phyloP scores from a whole-genome alignment of 2,888 invertebrate genomes.

The Notocelia uddmanniana region DNA sequence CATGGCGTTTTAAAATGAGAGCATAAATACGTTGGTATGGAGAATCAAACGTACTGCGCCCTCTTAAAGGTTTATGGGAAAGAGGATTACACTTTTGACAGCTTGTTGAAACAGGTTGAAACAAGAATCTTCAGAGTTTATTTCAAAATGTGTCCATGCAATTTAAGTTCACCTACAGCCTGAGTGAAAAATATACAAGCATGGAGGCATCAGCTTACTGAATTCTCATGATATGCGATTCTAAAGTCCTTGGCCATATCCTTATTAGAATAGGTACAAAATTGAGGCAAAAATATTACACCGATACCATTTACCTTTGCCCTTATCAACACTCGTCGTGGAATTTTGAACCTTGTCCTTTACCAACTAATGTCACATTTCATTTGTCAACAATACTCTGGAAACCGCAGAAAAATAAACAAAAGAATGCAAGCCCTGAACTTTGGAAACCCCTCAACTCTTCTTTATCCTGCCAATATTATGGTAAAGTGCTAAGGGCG shows the following conservation, averaged over 20 bases:
- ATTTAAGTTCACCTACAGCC: too few species aligned
- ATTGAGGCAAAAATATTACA: not conserved
- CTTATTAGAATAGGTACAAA: not conserved
- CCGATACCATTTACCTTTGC: not conserved
- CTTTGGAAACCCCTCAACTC: slow-evolving; percentile 16
- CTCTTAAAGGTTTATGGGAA: too few species aligned
- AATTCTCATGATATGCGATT: too few species aligned
- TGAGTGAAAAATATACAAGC: too few species aligned
- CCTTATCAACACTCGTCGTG: not conserved
- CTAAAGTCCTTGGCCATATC: not conserved
- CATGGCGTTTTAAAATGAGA: too few species aligned
- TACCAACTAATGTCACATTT: not conserved
- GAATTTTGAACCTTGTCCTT: not conserved
- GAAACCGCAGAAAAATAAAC: slow-evolving; percentile 16
- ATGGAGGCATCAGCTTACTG: too few species aligned
- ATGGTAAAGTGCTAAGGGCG: not conserved
- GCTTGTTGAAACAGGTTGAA: too few species aligned
- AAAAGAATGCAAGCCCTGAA: slow-evolving; percentile 28
- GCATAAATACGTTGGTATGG: too few species aligned
- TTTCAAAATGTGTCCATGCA: too few species aligned
- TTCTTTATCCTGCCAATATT: not conserved
- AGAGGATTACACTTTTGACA: too few species aligned
- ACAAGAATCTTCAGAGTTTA: too few species aligned
- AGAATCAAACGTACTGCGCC: too few species aligned
- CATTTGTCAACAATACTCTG: not conserved